Evolutionary conservation across 1,140 invertebrate species (phyloP), one percentile per base, ranked within the genome.

Genomic region (Pogonus chalceus): DNA sequence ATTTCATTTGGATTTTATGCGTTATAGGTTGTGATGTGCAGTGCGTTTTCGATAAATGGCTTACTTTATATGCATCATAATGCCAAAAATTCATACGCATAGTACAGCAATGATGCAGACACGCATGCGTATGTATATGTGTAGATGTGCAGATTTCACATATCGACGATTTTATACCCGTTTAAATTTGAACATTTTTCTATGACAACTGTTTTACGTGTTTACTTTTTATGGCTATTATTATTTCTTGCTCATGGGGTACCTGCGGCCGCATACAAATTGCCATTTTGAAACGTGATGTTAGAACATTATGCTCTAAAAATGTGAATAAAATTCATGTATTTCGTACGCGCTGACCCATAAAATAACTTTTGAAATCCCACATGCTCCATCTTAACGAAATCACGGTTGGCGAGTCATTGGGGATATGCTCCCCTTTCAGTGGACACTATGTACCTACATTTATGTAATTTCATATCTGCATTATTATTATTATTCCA

Each of bases 171-270:
- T 43, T 18, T 43, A 43, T 43, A 7, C 18, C 37, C 9, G 18
- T 43, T 43, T 43, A 43, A 43, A 43, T 43, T 43, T 43, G 7
- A 43, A 43, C 37, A 43, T 43, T 43, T 43, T 43, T 43, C 37
- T 43, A 43, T 43, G 18, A 43, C 37, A 43, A 43, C 37, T 43
- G 37, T 43, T 43, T 43, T 43, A 9, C 37, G 37, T 43, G 37
- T 43, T 43, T 43, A 43, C 37, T 43, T 43, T 43, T 9, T 43
- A 12, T 43, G 9, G 37, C 9, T 43, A 43, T 43, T 43, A 43
- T 43, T 43, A 43, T 43, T 43, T 43, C 37, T 10, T 43, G 37
- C 37, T 43, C 37, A 18, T 43, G 37, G 37, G 18, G 18, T 43
- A 43, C 37, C 37, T 43, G 37, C 7, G 37, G 37, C 37, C 37